Conservation (phyloP, 2,113 vertebrate species). For the Misgurnus mizolepis region DNA sequence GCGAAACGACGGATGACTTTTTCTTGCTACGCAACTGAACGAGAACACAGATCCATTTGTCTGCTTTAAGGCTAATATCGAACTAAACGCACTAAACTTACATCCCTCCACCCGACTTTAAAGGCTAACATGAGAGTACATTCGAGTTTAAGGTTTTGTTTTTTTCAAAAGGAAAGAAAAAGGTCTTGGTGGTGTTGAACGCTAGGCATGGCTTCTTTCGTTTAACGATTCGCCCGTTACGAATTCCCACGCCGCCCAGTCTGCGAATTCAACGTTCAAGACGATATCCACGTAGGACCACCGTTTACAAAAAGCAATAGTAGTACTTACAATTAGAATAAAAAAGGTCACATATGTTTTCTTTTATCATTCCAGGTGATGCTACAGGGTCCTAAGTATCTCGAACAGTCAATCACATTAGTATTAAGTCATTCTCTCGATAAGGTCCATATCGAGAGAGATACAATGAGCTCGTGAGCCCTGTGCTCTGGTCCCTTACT, state of each 20-base stretch:
- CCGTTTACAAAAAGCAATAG: slow-evolving; percentile 72
- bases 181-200: slow-evolving; percentile 38
- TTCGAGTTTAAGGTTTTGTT: slow-evolving; percentile 65
- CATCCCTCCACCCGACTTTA: slow-evolving; percentile 59
- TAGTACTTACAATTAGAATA: slow-evolving; percentile 64
- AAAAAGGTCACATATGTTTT: slow-evolving; percentile 55
- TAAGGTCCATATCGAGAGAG: background rate
- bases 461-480: slow-evolving; percentile 36
- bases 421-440: background rate
- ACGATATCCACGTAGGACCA: slow-evolving; percentile 61
- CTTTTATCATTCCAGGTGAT: slow-evolving; percentile 63
- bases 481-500: slow-evolving; percentile 45
- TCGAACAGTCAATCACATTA: slow-evolving; percentile 50
- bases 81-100: slow-evolving; percentile 57
- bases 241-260: slow-evolving; percentile 31
- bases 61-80: slow-evolving; percentile 73
- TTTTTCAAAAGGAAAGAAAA: slow-evolving; percentile 50
- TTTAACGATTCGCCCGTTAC: slow-evolving; percentile 25
- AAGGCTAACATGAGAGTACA: slow-evolving; percentile 76
- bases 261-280: slow-evolving; percentile 40
- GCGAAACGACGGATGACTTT: slow-evolving; percentile 21
- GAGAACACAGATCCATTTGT: slow-evolving; percentile 63
- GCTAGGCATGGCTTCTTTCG: slow-evolving; percentile 30
- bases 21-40: slow-evolving; percentile 48
- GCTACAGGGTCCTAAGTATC: slow-evolving; percentile 71